phyloP scores from a whole-genome alignment of 2,113 vertebrate genomes.

The Pogonocichla stellata region DNA sequence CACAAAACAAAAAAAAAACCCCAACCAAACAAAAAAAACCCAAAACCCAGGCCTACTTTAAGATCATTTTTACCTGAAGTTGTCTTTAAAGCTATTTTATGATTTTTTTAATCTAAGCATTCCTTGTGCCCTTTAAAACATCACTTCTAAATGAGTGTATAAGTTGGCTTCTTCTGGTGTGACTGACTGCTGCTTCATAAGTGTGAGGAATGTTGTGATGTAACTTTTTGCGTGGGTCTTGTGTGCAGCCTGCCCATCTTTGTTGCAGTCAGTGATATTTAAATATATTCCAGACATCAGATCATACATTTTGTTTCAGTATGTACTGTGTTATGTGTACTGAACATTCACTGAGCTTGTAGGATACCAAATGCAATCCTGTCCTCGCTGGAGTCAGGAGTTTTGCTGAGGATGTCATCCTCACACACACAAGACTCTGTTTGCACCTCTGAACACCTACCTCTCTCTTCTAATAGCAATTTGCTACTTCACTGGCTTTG shows the following conservation, averaged over 20 bases:
- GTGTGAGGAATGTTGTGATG: not conserved
- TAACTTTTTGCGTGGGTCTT: not conserved
- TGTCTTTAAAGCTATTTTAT: not conserved
- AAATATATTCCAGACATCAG: not conserved
- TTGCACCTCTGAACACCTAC: not conserved
- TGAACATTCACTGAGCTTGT: not conserved
- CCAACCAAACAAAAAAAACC: too few species aligned
- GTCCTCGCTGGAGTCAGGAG: not conserved
- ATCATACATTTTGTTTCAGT: not conserved
- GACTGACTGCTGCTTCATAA: not conserved
- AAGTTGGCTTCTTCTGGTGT: not conserved
- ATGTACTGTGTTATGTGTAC: not conserved
- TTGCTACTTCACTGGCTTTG: not conserved
- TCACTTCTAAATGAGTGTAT: not conserved
- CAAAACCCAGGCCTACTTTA: not conserved
- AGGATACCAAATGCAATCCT: not conserved
- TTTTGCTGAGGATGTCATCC: not conserved
- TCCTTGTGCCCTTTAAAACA: not conserved
- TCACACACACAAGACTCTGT: not conserved
- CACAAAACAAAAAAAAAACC: too few species aligned
- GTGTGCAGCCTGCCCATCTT: not conserved
- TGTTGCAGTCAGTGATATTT: not conserved
- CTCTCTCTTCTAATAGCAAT: not conserved
- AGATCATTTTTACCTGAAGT: not conserved
- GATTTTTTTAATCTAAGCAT: not conserved